Evolutionary conservation across 2,113 vertebrate genomes (phyloP).

Genomic region (Alaudala cheleensis): DNA sequence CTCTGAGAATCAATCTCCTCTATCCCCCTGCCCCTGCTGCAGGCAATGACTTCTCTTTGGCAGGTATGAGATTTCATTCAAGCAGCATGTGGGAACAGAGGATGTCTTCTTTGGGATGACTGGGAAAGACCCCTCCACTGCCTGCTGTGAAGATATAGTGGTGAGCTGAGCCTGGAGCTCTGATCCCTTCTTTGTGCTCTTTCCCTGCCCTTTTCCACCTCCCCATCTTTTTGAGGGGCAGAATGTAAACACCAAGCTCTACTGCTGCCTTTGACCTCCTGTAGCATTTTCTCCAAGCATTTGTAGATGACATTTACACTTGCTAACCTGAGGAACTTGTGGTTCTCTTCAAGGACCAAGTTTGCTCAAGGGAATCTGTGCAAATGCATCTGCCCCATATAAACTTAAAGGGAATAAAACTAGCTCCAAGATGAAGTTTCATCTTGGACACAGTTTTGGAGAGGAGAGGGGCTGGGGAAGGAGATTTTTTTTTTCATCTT

Average conservation of each 20-base stretch:
- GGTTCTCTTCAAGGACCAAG: background rate
- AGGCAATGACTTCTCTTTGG: constrained; percentile 1
- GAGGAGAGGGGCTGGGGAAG: background rate
- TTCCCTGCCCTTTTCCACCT: background rate
- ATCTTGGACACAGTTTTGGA: background rate
- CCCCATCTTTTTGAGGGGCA: background rate
- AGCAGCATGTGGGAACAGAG: constrained; percentile 88
- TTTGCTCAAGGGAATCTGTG: background rate
- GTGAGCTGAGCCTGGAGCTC: constrained; percentile 71
- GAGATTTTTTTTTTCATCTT: background rate
- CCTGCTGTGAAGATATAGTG: constrained; percentile 91
- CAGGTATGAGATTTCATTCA: constrained; percentile 89
- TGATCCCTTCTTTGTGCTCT: background rate
- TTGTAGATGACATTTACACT: background rate
- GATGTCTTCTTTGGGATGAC: constrained; percentile 90
- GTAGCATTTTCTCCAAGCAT: background rate
- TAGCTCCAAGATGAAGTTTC: background rate
- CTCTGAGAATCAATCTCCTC: background rate
- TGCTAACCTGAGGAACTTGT: background rate
- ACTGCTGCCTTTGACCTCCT: background rate
- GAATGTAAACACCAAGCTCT: background rate
- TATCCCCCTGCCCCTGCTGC: background rate
- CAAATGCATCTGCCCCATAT: background rate
- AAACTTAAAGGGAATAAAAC: background rate
- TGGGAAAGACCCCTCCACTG: constrained; percentile 87